phyloP scores from a whole-genome alignment of 2,797 vertebrate genomes.

The Sebastes hopkinsi region DNA sequence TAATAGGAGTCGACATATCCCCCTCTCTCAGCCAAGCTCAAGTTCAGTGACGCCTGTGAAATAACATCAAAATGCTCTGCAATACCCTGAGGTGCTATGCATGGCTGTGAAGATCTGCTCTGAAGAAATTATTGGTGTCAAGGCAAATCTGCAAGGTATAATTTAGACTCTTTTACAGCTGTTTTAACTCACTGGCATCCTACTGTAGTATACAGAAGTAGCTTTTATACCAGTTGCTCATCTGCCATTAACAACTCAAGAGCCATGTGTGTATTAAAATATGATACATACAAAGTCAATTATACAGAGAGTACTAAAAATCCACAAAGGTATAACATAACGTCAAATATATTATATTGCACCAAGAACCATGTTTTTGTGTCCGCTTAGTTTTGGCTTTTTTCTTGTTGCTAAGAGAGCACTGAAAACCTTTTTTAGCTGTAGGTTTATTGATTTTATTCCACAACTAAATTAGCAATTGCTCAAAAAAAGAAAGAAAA shows the following conservation, averaged over 20 bases:
- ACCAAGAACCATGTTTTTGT: neutral
- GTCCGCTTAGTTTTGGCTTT: no score
- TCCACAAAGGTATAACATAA: neutral
- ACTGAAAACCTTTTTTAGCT: no score
- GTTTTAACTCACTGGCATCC: neutral
- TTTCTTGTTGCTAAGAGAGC: no score
- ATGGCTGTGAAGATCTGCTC: constrained; percentile 41
- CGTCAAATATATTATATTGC: neutral
- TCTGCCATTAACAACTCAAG: neutral
- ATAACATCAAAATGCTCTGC: constrained; percentile 44
- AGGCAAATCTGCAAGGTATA: constrained; percentile 19
- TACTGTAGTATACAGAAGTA: neutral
- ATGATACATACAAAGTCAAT: neutral
- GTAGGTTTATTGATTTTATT: neutral
- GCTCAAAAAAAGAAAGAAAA: neutral
- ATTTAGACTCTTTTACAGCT: neutral
- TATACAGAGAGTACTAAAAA: neutral
- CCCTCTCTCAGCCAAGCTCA: constrained; percentile 18
- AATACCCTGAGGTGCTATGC: constrained; percentile 25
- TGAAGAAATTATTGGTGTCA: constrained; percentile 39
- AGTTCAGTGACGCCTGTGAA: constrained; percentile 42
- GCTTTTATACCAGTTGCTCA: neutral
- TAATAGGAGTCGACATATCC: constrained; percentile 32
- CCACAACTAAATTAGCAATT: neutral
- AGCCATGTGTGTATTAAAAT: neutral